phyloP scores from a whole-genome alignment of 2,888 invertebrate genomes.

The Heliconius ismenius region DNA sequence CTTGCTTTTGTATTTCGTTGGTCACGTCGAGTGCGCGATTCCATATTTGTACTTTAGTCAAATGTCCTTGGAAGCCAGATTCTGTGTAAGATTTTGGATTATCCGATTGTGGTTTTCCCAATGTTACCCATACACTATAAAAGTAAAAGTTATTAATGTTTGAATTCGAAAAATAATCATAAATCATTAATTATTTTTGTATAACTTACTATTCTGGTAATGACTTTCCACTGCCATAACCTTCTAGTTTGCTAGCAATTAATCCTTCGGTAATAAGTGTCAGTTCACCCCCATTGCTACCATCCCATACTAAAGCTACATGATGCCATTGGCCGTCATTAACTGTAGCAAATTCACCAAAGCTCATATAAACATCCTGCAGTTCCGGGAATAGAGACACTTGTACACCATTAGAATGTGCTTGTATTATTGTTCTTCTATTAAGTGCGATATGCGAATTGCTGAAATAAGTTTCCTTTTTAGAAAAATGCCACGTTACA shows the following conservation, averaged over 20 bases:
- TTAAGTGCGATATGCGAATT: constrained; percentile 89
- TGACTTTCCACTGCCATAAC: constrained; percentile 91
- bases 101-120: constrained; percentile 93
- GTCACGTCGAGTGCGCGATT: constrained; percentile 94
- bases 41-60: constrained; percentile 97
- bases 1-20: constrained; percentile 96
- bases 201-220: constrained; percentile 85
- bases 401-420: constrained; percentile 95
- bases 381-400: constrained; percentile 93
- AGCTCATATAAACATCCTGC: constrained; percentile 94
- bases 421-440: constrained; percentile 92
- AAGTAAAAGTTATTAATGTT: background rate
- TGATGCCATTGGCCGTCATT: constrained; percentile 99
- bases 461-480: constrained; percentile 65
- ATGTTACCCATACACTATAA: constrained; percentile 93
- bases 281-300: constrained; percentile 90
- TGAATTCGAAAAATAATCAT: background rate
- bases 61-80: constrained; percentile 96
- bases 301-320: constrained; percentile 96
- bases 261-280: constrained; percentile 97
- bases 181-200: background rate
- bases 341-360: constrained; percentile 94
- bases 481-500: no score
- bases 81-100: constrained; percentile 92
- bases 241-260: constrained; percentile 95